Evolutionary conservation across 2,888 invertebrate genomes (phyloP), one percentile per base, ranked within the genome.

Genomic region (Fabriciana adippe): DNA sequence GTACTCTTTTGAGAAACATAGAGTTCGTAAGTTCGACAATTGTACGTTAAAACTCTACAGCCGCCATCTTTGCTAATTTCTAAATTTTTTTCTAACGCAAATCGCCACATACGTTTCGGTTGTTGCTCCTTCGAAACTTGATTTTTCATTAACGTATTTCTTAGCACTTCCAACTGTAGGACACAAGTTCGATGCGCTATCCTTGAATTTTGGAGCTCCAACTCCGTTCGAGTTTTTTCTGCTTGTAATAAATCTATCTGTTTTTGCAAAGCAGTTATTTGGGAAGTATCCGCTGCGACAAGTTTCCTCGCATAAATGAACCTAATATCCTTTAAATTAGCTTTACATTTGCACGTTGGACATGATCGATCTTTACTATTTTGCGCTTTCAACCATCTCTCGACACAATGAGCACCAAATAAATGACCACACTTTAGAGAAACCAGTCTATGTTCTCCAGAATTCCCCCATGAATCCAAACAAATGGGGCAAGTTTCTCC

Each of bases 341-440:
- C 96, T 80, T 94, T 95, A 50, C 94, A 93, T 82, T 99, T 99
- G 82, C 99, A 99, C 18, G 97, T 97, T 0, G 99, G 99, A 82
- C 99, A 99, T 0, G 94, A 93, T 64, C 94, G 93, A n/a, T 93
- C 93, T 31, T 91, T 93, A 0, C 89, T 84, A 0, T 84, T 73
- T 69, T 90, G 94, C 70, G 85, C 93, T 63, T 88, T 91, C 6
- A 97, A 84, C 97, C 97, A 98, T 48, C 95, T 93, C 63, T 94
- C 88, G 11, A 98, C 95, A 81, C 99, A 99, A 18, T 93, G 93
- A 0, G 94, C 88, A 0, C 99, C 99, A 86, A 98, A 99, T 8
- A 99, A 87, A 88, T 99, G 99, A 0, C 99, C 99, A 85, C 99
- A 99, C 79, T 95, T 95, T 11, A 99, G 88, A 0, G 97, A 95